A percentile compares a stretch with the other conserved stretches of the same genome.
Conservation (phyloP, 2,797 vertebrate genomes). For the Protonibea diacanthus region DNA sequence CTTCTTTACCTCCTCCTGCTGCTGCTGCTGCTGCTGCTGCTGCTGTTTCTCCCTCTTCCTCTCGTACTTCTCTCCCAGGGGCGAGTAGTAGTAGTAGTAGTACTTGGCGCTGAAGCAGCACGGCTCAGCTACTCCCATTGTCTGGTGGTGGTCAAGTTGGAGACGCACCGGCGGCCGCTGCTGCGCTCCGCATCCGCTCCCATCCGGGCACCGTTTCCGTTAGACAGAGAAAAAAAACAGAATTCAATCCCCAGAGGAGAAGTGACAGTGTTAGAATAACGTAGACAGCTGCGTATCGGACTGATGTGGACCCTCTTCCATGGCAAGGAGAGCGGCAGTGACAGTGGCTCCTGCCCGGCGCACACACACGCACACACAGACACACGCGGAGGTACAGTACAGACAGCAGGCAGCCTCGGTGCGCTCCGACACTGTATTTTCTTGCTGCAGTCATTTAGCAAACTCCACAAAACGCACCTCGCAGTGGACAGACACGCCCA, state of each 20-base stretch:
- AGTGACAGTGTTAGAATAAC: constrained; percentile 23
- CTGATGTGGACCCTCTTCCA: constrained; percentile 54
- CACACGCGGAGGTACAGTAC: constrained; percentile 5
- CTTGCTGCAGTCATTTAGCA: constrained; percentile 99
- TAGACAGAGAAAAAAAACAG: background rate
- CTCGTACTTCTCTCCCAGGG: constrained; percentile 81
- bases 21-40: constrained; percentile 40
- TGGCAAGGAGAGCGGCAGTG: constrained; percentile 42
- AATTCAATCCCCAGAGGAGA: constrained; percentile 12
- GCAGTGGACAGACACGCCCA: constrained; percentile 81
- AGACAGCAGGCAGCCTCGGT: constrained; percentile 68
- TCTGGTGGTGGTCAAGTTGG: constrained; percentile 84
- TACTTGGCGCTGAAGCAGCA: constrained; percentile 86
- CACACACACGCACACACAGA: constrained; percentile 33
- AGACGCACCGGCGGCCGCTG: constrained; percentile 74
- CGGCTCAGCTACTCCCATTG: constrained; percentile 92
- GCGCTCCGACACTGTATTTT: constrained; percentile 86
- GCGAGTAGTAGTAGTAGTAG: constrained; percentile 84
- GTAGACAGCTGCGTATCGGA: constrained; percentile 37
- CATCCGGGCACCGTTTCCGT: constrained; percentile 56
- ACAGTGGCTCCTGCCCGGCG: constrained; percentile 34
- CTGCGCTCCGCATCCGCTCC: constrained; percentile 66
- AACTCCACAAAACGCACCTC: constrained; percentile 88
- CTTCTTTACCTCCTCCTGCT: constrained; percentile 51
- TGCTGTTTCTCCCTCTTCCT: constrained; percentile 30